Base-by-base conservation (phyloP, 1,140 invertebrate species). In the Druon quercuslanigerum region DNA sequence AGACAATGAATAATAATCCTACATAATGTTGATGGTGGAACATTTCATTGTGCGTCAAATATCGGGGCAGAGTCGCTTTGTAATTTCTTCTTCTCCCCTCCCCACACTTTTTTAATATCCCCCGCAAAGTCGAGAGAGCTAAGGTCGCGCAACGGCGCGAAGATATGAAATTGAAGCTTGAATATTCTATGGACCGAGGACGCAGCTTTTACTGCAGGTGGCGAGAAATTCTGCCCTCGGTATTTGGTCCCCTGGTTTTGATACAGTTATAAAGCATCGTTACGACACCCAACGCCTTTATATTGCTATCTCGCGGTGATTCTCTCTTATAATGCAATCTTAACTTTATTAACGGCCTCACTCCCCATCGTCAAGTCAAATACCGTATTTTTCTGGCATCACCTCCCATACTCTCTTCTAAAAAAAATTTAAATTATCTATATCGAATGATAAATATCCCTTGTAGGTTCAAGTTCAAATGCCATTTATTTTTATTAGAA, bases 151-250 rank as follows among this genome's bases (percentile, higher is more conserved):
- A 75, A 82, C 83, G 80, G 78, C 76, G 82, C 81, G 76, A 82
- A 78, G 86, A 86, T 90, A 91, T 90, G 90, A 91, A 91, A 92
- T 90, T 90, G 89, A 90, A 88, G 86, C 88, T 91, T 90, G 88
- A 92, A 92, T 92, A 92, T 90, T 92, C 88, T 86, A 91, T 90
- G 88, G 89, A 86, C 89, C 85, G 87, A 82, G 84, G 82, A 83
- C 82, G 85, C 73, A 71, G 81, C 79, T 84, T 81, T 66, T 66
- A 16, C 20, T 79, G 80, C 78, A 82, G 79, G 81, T 82, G 80
- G 83, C 79, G 74, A 78, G 57, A 66, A 33, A 33, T 66, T 66
- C 33, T 66, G 79, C 79, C 75, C 77, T 78, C 76, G 78, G 76
- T 76, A 72, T 79, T 82, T 73, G 51, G 71, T 66, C 74, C 71